Percentiles rank a stretch among this genome's conserved stretches.
Evolutionary conservation across 2,797 vertebrate genomes (phyloP).

Genomic region (Sarcoramphus papa): DNA sequence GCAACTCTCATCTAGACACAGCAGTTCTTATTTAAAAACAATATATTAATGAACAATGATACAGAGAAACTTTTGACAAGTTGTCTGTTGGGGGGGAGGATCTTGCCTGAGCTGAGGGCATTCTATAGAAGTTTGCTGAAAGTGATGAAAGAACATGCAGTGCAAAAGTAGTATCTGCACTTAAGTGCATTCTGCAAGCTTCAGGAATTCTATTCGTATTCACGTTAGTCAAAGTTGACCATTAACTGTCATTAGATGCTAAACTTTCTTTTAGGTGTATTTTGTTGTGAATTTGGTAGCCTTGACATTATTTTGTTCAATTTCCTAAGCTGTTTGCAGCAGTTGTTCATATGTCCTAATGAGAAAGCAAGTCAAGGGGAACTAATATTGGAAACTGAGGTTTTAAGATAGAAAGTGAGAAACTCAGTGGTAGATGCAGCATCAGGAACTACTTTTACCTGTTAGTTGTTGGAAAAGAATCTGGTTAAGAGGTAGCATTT

Average conservation of each 20-base stretch:
- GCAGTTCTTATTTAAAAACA: neutral
- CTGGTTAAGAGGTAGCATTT: neutral
- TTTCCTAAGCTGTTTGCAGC: neutral
- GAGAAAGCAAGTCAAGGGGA: neutral
- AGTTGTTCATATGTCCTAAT: neutral
- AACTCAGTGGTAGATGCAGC: neutral
- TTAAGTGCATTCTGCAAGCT: neutral
- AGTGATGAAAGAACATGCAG: neutral
- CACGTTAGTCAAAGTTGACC: accelerated
- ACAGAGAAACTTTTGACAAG: neutral
- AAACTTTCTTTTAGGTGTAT: neutral
- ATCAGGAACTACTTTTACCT: neutral
- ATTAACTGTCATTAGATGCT: neutral
- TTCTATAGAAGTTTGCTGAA: neutral
- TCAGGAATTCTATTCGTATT: neutral
- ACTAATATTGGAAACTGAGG: neutral
- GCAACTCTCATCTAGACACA: neutral
- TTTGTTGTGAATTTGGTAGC: neutral
- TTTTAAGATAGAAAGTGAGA: neutral
- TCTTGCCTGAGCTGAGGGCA: neutral
- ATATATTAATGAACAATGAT: neutral
- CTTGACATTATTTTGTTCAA: neutral
- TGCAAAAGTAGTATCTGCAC: neutral
- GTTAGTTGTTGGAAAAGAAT: neutral
- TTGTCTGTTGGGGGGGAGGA: neutral